Conservation (phyloP, 2,797 vertebrate genomes). For the Pampus argenteus region DNA sequence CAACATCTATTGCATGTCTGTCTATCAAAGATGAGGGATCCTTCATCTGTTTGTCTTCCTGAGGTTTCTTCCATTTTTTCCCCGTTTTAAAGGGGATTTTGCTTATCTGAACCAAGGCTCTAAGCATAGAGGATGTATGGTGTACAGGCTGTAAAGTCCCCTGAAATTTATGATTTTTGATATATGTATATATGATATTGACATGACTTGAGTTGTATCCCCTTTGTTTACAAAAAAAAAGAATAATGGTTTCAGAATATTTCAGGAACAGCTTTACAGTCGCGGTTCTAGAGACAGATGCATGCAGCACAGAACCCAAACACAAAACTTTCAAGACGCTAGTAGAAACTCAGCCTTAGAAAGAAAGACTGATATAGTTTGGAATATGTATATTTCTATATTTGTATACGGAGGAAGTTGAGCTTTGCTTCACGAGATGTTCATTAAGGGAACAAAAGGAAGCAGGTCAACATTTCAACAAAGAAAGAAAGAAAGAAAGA, state of each 20-base stretch:
- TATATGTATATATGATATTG: too few species aligned
- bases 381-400: not conserved
- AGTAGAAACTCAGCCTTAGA: not conserved
- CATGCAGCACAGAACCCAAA: not conserved
- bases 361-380: not conserved
- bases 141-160: too few species aligned
- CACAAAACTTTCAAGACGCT: not conserved
- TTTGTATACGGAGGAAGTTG: slow-evolving; percentile 36
- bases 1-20: too few species aligned
- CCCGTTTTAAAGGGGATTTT: too few species aligned
- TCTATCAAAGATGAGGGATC: too few species aligned
- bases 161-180: too few species aligned
- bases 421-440: slow-evolving; percentile 29
- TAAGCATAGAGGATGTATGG: too few species aligned
- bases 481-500: too few species aligned
- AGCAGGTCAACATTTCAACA: slow-evolving; percentile 29
- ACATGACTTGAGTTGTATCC: too few species aligned
- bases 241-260: slow-evolving; percentile 5
- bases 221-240: too few species aligned
- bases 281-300: not conserved
- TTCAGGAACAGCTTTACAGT: not conserved
- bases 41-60: too few species aligned
- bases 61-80: too few species aligned
- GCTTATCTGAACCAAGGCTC: not conserved
- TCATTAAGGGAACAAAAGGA: slow-evolving; percentile 54